phyloP scores from a whole-genome alignment of 1,140 invertebrate species.

The Zaprionus taronus region DNA sequence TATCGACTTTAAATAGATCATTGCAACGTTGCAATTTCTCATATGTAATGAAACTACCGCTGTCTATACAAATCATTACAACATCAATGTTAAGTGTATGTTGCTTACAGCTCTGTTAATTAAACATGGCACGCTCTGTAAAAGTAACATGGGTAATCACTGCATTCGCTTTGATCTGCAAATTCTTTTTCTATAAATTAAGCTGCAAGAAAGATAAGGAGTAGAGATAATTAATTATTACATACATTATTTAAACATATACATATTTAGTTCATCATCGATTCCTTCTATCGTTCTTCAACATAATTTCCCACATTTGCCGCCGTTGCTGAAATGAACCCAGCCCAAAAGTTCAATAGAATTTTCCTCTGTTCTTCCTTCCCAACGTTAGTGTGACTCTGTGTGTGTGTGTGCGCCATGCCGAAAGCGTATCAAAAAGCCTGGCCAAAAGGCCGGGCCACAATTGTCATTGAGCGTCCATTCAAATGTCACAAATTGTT shows the following conservation, averaged over 20 bases:
- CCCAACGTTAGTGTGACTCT: background rate
- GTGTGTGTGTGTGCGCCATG: constrained; percentile 21
- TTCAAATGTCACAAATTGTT: constrained; percentile 85
- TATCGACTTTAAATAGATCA: background rate
- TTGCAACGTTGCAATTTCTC: background rate
- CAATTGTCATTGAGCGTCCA: constrained; percentile 80
- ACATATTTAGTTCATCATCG: background rate
- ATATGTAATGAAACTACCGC: background rate
- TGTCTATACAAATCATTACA: background rate
- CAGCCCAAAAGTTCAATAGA: constrained; percentile 49
- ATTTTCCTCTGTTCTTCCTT: constrained; percentile 23
- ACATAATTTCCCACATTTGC: constrained; percentile 38
- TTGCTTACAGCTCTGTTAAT: too few species aligned
- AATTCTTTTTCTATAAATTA: too few species aligned
- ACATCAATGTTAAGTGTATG: background rate
- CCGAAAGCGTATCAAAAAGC: constrained; percentile 54
- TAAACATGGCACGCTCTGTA: background rate
- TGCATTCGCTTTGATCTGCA: too few species aligned
- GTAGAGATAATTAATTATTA: too few species aligned
- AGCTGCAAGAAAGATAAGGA: too few species aligned
- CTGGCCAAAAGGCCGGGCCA: constrained; percentile 66
- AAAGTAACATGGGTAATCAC: too few species aligned
- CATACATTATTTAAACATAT: background rate
- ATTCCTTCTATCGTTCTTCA: background rate
- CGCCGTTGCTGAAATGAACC: constrained; percentile 15